Conservation (phyloP, 2,797 vertebrate genomes). For the Myripristis murdjan region DNA sequence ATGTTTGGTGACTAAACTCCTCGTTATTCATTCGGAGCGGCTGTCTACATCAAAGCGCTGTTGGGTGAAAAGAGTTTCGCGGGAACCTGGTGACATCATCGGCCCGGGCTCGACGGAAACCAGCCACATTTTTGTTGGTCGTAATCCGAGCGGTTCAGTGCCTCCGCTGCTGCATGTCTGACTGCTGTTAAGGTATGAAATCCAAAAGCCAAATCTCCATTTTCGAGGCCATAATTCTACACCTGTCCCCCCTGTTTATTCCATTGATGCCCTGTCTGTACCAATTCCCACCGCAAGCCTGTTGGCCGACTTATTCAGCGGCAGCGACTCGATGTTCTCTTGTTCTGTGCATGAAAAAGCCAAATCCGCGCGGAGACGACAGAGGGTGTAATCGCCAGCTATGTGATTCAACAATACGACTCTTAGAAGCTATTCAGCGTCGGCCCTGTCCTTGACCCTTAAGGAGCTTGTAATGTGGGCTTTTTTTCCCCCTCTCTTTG, state of each 20-base stretch:
- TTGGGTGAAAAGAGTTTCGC: too few species aligned
- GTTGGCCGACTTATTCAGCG: conserved; percentile 75
- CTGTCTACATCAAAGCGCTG: too few species aligned
- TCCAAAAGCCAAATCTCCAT: conserved; percentile 68
- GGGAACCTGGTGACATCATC: neutral
- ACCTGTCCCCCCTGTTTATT: conserved; percentile 66
- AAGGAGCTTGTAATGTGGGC: conserved; percentile 90
- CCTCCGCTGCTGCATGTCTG: conserved; percentile 29
- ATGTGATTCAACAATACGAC: conserved; percentile 87
- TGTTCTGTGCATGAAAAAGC: conserved; percentile 70
- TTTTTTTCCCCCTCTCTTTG: conserved; percentile 85
- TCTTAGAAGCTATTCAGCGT: conserved; percentile 86
- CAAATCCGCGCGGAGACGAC: conserved; percentile 85
- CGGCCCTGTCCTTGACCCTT: conserved; percentile 90
- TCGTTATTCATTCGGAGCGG: too few species aligned
- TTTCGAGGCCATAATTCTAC: conserved; percentile 67
- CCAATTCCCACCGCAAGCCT: conserved; percentile 81
- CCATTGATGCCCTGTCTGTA: conserved; percentile 77
- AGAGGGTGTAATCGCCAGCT: conserved; percentile 89
- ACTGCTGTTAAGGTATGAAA: conserved; percentile 68
- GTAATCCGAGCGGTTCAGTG: conserved; percentile 7
- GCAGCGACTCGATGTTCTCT: conserved; percentile 73
- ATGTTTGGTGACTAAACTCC: too few species aligned
- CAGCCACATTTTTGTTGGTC: conserved; percentile 19
- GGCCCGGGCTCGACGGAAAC: neutral